These are phyloP conservation scores for Astropecten irregularis DNA, from an alignment of 53 echinoderm and acorn worm genomes.

Conservation along the genomic window DNA sequence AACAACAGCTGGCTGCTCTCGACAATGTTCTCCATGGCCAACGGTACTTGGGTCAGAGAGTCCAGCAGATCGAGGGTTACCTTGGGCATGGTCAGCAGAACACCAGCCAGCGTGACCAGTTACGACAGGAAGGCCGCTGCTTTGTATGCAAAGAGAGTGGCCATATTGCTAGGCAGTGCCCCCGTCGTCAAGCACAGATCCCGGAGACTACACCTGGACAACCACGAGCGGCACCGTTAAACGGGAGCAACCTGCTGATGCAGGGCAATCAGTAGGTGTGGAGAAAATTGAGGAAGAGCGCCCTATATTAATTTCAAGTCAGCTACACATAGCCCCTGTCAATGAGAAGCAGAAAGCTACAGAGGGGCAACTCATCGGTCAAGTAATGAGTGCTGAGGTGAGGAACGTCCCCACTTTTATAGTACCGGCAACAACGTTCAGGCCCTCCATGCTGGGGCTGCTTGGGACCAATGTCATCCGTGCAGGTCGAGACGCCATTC, in stretches of 20 bases:
- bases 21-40: neutral
- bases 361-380: neutral
- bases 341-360: neutral
- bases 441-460: slow-evolving; percentile 1
- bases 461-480: slow-evolving; percentile 55
- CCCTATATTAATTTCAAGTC: neutral
- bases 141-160: neutral
- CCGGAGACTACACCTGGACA: neutral
- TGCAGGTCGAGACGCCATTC: slow-evolving; percentile 17
- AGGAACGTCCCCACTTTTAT: neutral
- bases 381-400: neutral
- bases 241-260: slow-evolving; percentile 8
- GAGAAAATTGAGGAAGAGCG: neutral
- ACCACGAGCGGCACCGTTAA: neutral
- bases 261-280: slow-evolving; percentile 26
- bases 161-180: slow-evolving; percentile 7
- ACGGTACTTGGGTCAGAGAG: neutral
- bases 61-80: neutral
- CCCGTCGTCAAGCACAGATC: neutral
- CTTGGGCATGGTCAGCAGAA: neutral
- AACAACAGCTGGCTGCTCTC: neutral
- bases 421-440: neutral
- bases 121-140: neutral
- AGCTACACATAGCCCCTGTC: neutral
- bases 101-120: neutral